A percentile compares a stretch with the other conserved stretches of the same genome.
phyloP scores from a whole-genome alignment of 2,888 invertebrate genomes.

The Lacanobia wlatinum region DNA sequence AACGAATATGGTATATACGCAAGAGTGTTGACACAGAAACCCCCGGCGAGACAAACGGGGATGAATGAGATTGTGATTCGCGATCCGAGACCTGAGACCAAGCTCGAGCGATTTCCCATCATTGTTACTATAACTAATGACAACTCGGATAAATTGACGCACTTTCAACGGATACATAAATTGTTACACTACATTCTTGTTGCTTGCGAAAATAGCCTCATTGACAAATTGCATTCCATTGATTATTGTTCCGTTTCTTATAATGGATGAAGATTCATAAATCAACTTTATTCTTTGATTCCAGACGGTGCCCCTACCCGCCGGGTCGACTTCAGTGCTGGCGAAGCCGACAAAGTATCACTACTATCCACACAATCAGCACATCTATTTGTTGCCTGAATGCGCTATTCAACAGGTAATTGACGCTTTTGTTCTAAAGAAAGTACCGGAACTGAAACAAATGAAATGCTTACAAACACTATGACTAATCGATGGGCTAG shows the following conservation, averaged over 20 bases:
- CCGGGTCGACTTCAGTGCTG: constrained; percentile 92
- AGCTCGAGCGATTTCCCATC: constrained; percentile 81
- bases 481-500: constrained; percentile 43
- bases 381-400: constrained; percentile 97
- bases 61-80: constrained; percentile 76
- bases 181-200: constrained; percentile 65
- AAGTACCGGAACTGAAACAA: constrained; percentile 55
- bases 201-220: constrained; percentile 65
- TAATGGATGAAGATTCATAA: constrained; percentile 55
- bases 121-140: constrained; percentile 81
- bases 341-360: constrained; percentile 98
- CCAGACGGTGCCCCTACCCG: constrained; percentile 93
- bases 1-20: constrained; percentile 73
- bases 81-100: constrained; percentile 74
- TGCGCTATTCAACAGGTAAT: constrained; percentile 97
- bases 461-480: constrained; percentile 53
- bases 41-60: constrained; percentile 72
- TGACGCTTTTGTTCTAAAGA: constrained; percentile 67
- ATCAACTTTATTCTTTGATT: constrained; percentile 79
- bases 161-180: constrained; percentile 77
- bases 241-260: constrained; percentile 50
- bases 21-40: constrained; percentile 79
- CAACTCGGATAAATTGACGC: constrained; percentile 77
- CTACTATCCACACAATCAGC: constrained; percentile 98
- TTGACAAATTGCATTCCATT: constrained; percentile 65